Evolutionary conservation across 1,140 invertebrate genomes (phyloP), one percentile per base, ranked within the genome.

Genomic region (Eciton burchellii): DNA sequence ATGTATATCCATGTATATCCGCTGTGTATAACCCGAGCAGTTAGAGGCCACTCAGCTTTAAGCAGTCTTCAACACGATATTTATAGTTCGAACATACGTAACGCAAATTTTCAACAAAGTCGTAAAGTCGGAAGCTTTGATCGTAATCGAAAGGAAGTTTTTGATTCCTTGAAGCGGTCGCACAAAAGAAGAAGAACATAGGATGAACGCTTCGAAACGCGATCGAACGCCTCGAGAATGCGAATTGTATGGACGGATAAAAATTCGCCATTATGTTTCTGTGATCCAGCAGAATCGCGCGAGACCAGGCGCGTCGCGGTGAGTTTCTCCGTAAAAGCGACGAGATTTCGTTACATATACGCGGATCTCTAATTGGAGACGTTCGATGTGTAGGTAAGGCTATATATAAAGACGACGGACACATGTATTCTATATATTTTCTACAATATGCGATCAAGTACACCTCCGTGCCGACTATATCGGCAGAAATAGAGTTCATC

Each of bases 391-490:
- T 43, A 35, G 21, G 6, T 14, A 41, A 54, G 43, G 43, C 29
- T 54, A 52, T 56, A 52, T 56, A 26, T 66, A 45, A 56, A 66
- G 19, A 43, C 14, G 16, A 45, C 3, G 29, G 26, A 41, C 16
- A 60, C 35, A 21, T 43, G 56, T 68, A 8, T 9, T 73, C 5
- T 35, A 49, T 45, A 45, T 41, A 41, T 3, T 66, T 2, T 68
- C n/a, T 43, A 68, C 9, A 19, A 77, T 29, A 16, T n/a, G 3
- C 29, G n/a, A 60, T 68, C 35, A 35, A 79, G 62, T 47, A 77
- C 29, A 3, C 35, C 47, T 6, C 35, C 35, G 35, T 35, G 2
- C 1, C 12, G 14, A 35, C 14, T 12, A 26, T 49, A 21, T 60
- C 1, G 14, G 3, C 21, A 35, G 19, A 0, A 41, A 9, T 29